Evolutionary conservation across 2,113 vertebrate genomes (phyloP).

Genomic region (Ceyx cyanopectus): DNA sequence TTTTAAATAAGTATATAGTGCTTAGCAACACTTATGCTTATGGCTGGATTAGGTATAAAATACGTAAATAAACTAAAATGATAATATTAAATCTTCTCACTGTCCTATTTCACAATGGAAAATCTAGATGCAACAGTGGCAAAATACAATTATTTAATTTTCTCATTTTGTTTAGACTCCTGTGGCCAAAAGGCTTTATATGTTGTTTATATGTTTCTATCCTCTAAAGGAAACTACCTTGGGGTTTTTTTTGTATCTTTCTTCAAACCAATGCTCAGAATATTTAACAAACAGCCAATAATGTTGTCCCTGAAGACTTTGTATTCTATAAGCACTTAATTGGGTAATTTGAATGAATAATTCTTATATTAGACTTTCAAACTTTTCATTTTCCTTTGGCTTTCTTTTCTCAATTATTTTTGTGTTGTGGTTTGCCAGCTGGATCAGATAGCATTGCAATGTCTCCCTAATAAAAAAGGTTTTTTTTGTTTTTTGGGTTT

Average conservation of each 20-base stretch:
- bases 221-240: neutral
- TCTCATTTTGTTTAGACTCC: neutral
- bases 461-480: neutral
- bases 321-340: neutral
- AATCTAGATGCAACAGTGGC: neutral
- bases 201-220: neutral
- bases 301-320: neutral
- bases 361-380: neutral
- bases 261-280: neutral
- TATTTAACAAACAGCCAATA: neutral
- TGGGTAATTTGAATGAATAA: neutral
- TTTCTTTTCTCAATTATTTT: neutral
- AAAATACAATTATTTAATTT: neutral
- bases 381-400: neutral
- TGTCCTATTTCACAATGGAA: neutral
- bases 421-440: neutral
- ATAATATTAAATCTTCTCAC: neutral
- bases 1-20: neutral
- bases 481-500: neutral
- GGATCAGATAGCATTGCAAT: neutral
- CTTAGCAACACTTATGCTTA: neutral
- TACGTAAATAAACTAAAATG: neutral
- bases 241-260: neutral
- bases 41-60: neutral
- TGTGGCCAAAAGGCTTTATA: neutral